A percentile compares a stretch with the other conserved stretches of the same genome.
These are phyloP conservation scores for Anoplius nigerrimus DNA, from an alignment of 2,888 invertebrate species.

Conservation along the genomic window DNA sequence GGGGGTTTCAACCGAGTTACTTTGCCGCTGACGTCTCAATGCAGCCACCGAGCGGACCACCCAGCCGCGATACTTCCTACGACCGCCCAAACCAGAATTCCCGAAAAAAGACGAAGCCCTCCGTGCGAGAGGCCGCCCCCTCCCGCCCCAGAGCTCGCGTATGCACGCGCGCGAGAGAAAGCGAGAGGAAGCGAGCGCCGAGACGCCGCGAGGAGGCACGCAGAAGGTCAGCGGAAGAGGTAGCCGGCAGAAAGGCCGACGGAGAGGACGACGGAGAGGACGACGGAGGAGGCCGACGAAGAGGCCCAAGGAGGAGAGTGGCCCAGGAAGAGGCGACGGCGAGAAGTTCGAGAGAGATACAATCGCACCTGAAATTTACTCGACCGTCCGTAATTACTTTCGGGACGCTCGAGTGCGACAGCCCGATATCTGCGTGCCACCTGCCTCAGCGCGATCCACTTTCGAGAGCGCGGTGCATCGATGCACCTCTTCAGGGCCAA, in stretches of 20 bases:
- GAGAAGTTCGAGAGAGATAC: conserved; percentile 14
- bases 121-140: neutral
- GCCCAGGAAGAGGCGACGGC: too few relatives aligned
- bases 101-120: conserved; percentile 38
- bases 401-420: conserved; percentile 46
- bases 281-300: neutral
- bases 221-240: neutral
- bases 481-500: neutral
- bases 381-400: conserved; percentile 44
- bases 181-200: conserved; percentile 5
- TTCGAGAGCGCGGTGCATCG: conserved; percentile 33
- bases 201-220: neutral
- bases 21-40: conserved; percentile 66
- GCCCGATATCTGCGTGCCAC: conserved; percentile 36
- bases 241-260: conserved; percentile 1
- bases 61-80: conserved; percentile 61
- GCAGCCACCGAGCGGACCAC: conserved; percentile 64
- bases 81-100: conserved; percentile 63
- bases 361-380: conserved; percentile 45
- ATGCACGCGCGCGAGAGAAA: neutral
- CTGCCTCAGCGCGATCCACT: conserved; percentile 46
- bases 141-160: neutral
- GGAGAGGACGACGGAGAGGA: neutral
- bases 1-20: conserved; percentile 51
- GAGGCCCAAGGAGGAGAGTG: neutral